Percentiles rank a stretch among this genome's conserved stretches.
These are phyloP conservation scores for Trochalopteron elliotii DNA, from an alignment of 2,113 vertebrate species.

Conservation along the genomic window DNA sequence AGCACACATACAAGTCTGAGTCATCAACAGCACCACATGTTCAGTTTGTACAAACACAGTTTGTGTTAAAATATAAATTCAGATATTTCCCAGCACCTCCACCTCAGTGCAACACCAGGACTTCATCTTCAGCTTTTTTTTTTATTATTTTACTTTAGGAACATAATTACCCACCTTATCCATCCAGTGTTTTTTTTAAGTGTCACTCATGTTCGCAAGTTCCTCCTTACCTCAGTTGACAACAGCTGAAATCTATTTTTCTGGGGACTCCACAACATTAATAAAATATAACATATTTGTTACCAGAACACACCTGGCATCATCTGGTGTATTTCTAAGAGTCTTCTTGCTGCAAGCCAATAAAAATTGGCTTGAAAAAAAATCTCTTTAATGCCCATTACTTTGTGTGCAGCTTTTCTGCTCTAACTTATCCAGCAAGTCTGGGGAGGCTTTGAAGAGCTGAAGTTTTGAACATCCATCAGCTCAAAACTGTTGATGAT, in stretches of 20 bases:
- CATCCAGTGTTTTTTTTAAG: background rate
- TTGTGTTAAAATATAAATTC: background rate
- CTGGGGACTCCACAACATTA: background rate
- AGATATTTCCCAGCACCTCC: background rate
- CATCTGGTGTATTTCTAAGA: background rate
- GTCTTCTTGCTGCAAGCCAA: background rate
- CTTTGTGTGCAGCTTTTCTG: background rate
- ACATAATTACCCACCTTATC: background rate
- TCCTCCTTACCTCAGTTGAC: background rate
- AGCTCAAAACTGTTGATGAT: slow-evolving; percentile 1
- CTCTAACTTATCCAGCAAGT: background rate
- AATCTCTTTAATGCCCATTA: background rate
- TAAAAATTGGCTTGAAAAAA: background rate
- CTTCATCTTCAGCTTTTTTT: background rate
- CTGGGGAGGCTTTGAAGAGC: slow-evolving; percentile 23
- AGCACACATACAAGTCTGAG: background rate
- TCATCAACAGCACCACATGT: background rate
- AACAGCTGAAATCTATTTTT: background rate
- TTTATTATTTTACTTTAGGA: background rate
- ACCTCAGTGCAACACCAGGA: background rate
- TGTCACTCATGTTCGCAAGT: background rate
- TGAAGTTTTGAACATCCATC: slow-evolving; percentile 33
- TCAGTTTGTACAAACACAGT: background rate
- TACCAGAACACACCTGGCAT: background rate
- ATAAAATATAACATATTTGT: background rate